Conservation (phyloP, 23 tunicate species). For the Trididemnum nubilum region DNA sequence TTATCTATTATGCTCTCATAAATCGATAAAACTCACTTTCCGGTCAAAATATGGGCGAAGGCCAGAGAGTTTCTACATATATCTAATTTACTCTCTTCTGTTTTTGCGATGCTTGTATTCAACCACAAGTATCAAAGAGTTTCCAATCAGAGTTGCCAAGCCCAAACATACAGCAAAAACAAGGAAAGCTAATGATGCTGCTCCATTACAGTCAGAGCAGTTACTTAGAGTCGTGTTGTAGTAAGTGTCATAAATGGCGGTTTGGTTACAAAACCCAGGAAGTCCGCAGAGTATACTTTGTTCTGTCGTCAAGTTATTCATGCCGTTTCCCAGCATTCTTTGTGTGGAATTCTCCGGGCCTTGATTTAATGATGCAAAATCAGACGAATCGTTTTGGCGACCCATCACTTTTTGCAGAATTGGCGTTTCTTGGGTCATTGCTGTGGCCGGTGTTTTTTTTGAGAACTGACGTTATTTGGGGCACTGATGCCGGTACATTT, state of each 20-base stretch:
- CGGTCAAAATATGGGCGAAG: neutral
- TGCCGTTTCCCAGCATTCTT: too few species aligned
- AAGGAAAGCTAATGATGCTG: neutral
- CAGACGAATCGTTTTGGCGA: too few species aligned
- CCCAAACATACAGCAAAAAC: neutral
- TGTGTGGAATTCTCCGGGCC: too few species aligned
- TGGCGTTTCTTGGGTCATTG: too few species aligned
- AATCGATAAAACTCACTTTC: too few species aligned
- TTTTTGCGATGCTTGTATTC: neutral
- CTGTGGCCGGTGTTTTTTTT: too few species aligned
- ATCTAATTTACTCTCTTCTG: neutral
- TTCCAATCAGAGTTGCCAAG: constrained; percentile 16
- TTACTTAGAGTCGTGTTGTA: neutral
- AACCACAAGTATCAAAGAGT: neutral
- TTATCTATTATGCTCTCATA: too few species aligned
- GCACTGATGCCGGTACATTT: too few species aligned
- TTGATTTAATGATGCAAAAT: too few species aligned
- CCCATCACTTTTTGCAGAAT: too few species aligned
- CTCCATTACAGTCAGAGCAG: neutral
- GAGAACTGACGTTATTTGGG: too few species aligned
- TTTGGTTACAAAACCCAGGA: neutral
- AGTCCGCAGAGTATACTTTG: neutral
- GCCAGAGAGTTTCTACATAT: neutral
- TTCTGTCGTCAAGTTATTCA: neutral
- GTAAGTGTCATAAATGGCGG: neutral